Evolutionary conservation across 2,888 invertebrate species (phyloP).

Genomic region (Drosophila borealis): DNA sequence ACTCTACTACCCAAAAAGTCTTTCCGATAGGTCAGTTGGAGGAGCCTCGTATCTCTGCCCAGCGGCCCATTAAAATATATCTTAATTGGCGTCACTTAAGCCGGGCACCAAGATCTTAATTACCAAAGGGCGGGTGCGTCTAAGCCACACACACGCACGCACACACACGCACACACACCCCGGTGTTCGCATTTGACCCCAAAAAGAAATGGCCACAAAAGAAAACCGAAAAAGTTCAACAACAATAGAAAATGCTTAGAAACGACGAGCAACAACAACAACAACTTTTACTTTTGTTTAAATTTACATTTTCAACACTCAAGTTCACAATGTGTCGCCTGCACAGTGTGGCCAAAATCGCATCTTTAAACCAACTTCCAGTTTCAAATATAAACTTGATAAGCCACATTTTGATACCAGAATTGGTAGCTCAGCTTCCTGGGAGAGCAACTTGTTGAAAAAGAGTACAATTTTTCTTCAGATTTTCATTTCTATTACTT

Average conservation of each 20-base stretch:
- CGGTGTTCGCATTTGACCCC: constrained; percentile 55
- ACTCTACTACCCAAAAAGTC: not conserved
- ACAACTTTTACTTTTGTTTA: constrained; percentile 75
- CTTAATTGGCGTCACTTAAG: constrained; percentile 78
- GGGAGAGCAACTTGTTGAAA: too few species aligned
- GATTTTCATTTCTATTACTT: too few species aligned
- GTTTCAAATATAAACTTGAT: not conserved
- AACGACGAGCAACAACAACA: constrained; percentile 55
- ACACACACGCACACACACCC: constrained; percentile 21
- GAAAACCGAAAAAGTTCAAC: constrained; percentile 49
- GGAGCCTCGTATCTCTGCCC: constrained; percentile 6
- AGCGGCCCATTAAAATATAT: constrained; percentile 58
- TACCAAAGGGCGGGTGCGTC: constrained; percentile 48
- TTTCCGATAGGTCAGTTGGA: constrained; percentile 9
- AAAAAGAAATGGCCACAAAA: constrained; percentile 53
- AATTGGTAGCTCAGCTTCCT: too few species aligned
- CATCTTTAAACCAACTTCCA: not conserved
- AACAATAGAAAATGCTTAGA: constrained; percentile 57
- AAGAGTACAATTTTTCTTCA: too few species aligned
- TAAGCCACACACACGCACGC: constrained; percentile 18
- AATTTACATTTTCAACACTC: constrained; percentile 70
- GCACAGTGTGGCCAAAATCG: constrained; percentile 44
- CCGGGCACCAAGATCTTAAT: constrained; percentile 63
- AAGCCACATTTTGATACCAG: not conserved
- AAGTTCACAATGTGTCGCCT: constrained; percentile 53